Base-by-base conservation (phyloP, 64 coral and sea anemone species). In the Porites australiensis region DNA sequence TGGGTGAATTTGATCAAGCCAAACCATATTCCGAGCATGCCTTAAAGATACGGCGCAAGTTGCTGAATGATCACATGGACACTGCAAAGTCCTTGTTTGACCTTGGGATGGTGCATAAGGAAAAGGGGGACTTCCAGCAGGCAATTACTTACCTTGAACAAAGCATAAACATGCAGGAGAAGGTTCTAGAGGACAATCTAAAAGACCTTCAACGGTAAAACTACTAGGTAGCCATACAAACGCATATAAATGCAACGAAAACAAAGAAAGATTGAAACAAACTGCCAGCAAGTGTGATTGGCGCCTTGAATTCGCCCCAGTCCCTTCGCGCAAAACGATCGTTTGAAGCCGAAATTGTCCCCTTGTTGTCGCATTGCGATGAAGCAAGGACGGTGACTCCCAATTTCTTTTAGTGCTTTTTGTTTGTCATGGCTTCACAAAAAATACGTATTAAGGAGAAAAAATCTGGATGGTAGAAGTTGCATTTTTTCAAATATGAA, bases 51-150 rank as follows among this genome's bases (percentile, higher is more conserved):
- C 83, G 90, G 18, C 16, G 15, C 12, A 12, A 74, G 4, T 78
- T 87, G 72, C 67, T 93, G 50, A 50, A 54, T 6, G 82, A 79
- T 8, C 90, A 93, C 49, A 73, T 22, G 7, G 90, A 93, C 27
- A 93, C 90, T 0, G 62, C 62, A 10, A 83, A 84, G 52, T 93
- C 90, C 7, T 55, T 93, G 47, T 93, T 91, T 64, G 89, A 91
- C 37, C 53, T 82, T 64, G 89, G 79, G 23, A 53, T 90, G 58
- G 48, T 70, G 0, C 27, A 64, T 5, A 90, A 64, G 37, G 77
- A 65, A 68, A 79, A 45, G 43, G 43, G 44, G 12, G 21, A 72
- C 13, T 72, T 61, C 12, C 8, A 82, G 7, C 54, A 59, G 50
- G 88, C 89, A 0, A 15, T 72, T 14, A 7, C 2, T 5, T 87